Base-by-base conservation (phyloP, 2,888 invertebrate genomes). In the Drosophila lutescens region DNA sequence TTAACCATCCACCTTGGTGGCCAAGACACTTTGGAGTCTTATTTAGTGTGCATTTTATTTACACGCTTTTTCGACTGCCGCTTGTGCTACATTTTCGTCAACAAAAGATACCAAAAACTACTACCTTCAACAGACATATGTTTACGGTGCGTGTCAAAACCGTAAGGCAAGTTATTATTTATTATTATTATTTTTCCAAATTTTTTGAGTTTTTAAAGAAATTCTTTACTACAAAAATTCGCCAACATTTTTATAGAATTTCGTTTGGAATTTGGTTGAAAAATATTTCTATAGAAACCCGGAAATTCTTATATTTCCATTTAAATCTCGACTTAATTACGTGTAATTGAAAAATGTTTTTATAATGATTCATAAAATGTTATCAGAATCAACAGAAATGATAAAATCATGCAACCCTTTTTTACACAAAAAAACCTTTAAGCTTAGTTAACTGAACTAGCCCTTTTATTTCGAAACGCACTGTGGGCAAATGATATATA, bases 71-170 rank as follows among this genome's bases (percentile, higher is more conserved):
- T 49, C 41, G 53, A 17, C 60, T 74, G 40, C 47, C 65, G 40
- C 75, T 65, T 79, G 79, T 23, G 79, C 74, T 46, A 75, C 68
- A 74, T 77, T 74, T 82, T 73, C 63, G 74, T 63, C 67, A 76
- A 79, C 65, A 72, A 59, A 79, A 60, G 56, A 55, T 32, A 8
- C 49, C 49, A 13, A 51, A 30, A 67, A 53, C 65, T 51, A 50
- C 62, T 51, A 72, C 75, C 58, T 58, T 57, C 61, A 38, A 20
- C 20, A 20, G 13, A 46, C 36, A 53, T 32, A 46, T 53, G 46
- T 46, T 12, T 26, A 54, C 55, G n/a, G 65, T 66, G 66, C 54
- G 66, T 62, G 40, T 49, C 62, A 26, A 60, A 62, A 41, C 7
- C 10, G 13, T 61, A 58, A 9, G 20, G 20, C 44, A 20, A 46